Evolutionary conservation across 2,888 invertebrate genomes (phyloP), one percentile per base, ranked within the genome.

Genomic region (Leptinotarsa haldemani): DNA sequence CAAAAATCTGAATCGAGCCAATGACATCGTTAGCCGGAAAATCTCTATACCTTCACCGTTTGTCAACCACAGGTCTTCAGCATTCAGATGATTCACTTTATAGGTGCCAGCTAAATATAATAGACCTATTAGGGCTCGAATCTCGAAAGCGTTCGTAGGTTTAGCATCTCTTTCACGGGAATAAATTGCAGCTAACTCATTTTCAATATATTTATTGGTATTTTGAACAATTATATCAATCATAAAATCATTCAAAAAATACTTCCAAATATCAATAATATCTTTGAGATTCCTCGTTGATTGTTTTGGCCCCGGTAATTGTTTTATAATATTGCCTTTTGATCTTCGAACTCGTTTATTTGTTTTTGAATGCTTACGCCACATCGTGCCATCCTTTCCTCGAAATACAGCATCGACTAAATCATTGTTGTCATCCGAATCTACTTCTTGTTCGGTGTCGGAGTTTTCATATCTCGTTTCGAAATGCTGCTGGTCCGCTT

Each of bases 1-100:
- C 56, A 69, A 69, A 64, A 73, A 73, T 53, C 63, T 15, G 64
- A 73, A 73, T 48, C 73, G n/a, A 5, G 64, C 69, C 15, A 65
- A 52, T 18, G 64, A 18, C 73, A 73, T 73, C 16, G 69, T 65
- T 18, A 25, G 40, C n/a, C 40, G 63, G 20, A 69, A 64, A 4
- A 64, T 22, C 16, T 69, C 69, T n/a, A 13, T 9, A 22, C 73
- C 69, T 53, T 58, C 46, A 30, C 70, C 74, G 63, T 52, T 30
- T 16, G 67, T 53, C 52, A 30, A 52, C 52, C 67, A 67, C 22
- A 67, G 5, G 15, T 67, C 67, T 52, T 67, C 25, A 53, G 22
- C 22, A 18, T 52, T 53, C 13, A 22, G 52, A 22, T 53, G 67
- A 40, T 30, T 16, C 15, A 25, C 53, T 9, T 53, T 30, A 16